Conservation (phyloP, 2,888 invertebrate species). For the Cantharis lateralis region DNA sequence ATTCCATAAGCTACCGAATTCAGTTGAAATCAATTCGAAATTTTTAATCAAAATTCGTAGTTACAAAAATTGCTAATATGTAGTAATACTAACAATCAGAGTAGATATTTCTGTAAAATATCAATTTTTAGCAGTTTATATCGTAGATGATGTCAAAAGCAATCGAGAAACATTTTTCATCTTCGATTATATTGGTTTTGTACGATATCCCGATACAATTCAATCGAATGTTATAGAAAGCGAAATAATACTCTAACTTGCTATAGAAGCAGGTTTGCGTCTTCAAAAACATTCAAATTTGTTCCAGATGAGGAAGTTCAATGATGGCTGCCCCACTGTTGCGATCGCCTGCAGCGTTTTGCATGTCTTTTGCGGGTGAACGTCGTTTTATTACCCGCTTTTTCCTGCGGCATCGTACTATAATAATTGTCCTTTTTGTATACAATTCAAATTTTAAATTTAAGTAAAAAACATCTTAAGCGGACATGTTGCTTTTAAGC, state of each 20-base stretch:
- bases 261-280: slow-evolving; percentile 30
- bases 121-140: not conserved
- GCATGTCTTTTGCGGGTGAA: slow-evolving; percentile 45
- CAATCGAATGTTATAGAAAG: slow-evolving; percentile 32
- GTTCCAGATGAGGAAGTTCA: slow-evolving; percentile 45
- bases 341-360: slow-evolving; percentile 44
- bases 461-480: not conserved
- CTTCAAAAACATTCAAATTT: slow-evolving; percentile 49
- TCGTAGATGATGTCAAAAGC: slow-evolving; percentile 28
- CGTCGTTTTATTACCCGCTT: slow-evolving; percentile 38
- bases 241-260: slow-evolving; percentile 32
- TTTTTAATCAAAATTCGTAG: no score
- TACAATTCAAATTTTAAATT: not conserved
- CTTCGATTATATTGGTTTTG: slow-evolving; percentile 35
- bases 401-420: slow-evolving; percentile 27
- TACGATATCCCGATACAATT: slow-evolving; percentile 23
- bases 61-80: not conserved
- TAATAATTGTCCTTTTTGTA: slow-evolving; percentile 26
- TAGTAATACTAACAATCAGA: not conserved
- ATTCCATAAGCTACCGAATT: not conserved
- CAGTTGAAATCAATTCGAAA: not conserved
- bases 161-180: slow-evolving; percentile 33
- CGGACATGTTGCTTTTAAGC: no score
- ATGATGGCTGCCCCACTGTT: slow-evolving; percentile 45
- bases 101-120: not conserved